A percentile compares a stretch with the other conserved stretches of the same genome.
These are phyloP conservation scores for Hirtodrosophila trivittata DNA, from an alignment of 2,888 invertebrate genomes.

Conservation along the genomic window DNA sequence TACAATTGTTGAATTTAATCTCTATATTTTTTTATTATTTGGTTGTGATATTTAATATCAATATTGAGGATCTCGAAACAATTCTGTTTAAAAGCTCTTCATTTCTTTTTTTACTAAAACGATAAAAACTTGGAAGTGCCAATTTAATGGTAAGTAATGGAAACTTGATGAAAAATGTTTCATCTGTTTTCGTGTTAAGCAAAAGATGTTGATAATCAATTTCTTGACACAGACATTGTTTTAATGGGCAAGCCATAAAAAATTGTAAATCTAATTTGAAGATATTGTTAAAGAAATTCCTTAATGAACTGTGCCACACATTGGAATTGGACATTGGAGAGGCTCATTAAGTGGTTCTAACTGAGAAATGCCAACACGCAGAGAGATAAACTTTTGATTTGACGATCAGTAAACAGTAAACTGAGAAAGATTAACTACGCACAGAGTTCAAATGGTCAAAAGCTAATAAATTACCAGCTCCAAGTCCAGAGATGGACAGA, in stretches of 20 bases:
- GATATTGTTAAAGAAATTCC: slow-evolving; percentile 16
- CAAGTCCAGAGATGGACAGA: slow-evolving; percentile 10
- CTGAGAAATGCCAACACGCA: slow-evolving; percentile 65
- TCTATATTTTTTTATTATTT: no score
- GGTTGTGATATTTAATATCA: no score
- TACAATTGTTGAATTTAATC: no score
- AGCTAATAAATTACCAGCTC: slow-evolving; percentile 65
- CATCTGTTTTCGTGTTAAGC: neutral
- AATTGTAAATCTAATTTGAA: slow-evolving; percentile 46
- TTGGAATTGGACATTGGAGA: slow-evolving; percentile 18
- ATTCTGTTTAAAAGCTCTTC: no score
- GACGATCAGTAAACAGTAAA: slow-evolving; percentile 73
- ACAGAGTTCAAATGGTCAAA: slow-evolving; percentile 58
- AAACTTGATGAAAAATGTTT: neutral
- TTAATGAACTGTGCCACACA: slow-evolving; percentile 57
- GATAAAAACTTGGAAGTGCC: no score
- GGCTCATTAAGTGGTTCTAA: slow-evolving; percentile 24
- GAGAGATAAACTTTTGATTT: slow-evolving; percentile 45
- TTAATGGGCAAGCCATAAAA: slow-evolving; percentile 35
- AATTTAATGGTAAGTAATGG: no score
- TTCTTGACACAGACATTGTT: slow-evolving; percentile 19
- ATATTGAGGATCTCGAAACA: no score
- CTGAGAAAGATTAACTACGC: slow-evolving; percentile 67
- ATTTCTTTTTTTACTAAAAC: no score
- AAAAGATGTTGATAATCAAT: slow-evolving; percentile 24